Percentiles rank a stretch among this genome's conserved stretches.
Conservation (phyloP, 2,113 vertebrate genomes). For the Podarcis cretensis region DNA sequence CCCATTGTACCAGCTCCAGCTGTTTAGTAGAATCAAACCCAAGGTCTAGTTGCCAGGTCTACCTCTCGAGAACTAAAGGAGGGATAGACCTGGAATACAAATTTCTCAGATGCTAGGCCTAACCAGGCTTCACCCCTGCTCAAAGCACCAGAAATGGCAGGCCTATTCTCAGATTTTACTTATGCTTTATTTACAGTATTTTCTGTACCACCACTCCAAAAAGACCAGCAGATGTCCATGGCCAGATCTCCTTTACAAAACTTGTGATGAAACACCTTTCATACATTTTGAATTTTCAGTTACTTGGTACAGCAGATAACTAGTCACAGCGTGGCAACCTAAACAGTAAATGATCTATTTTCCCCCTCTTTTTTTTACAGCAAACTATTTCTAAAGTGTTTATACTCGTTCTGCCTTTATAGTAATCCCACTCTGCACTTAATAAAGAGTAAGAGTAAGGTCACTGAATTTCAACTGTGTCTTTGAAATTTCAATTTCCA, state of each 20-base stretch:
- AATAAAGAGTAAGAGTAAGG: background rate
- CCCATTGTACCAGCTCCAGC: too few relatives aligned
- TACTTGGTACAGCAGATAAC: background rate
- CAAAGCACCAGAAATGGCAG: background rate
- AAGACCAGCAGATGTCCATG: background rate
- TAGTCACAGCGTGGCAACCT: background rate
- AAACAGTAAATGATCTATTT: background rate
- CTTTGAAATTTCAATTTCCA: background rate
- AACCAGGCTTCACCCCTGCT: too few relatives aligned
- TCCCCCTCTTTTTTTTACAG: background rate
- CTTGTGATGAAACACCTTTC: background rate
- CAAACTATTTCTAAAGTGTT: too few relatives aligned
- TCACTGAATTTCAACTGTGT: background rate
- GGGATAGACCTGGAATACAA: too few relatives aligned
- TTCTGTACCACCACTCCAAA: background rate
- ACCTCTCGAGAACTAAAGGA: too few relatives aligned
- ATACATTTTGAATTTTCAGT: background rate
- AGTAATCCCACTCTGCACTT: background rate
- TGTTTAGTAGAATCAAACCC: too few relatives aligned
- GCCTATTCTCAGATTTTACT: background rate
- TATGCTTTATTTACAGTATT: background rate
- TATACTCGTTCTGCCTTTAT: too few relatives aligned
- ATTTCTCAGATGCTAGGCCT: too few relatives aligned
- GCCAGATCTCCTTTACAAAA: background rate
- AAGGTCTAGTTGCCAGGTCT: too few relatives aligned